Evolutionary conservation across 2,113 vertebrate species (phyloP), one percentile per base, ranked within the genome.

Genomic region (Chascanopsetta lugubris): DNA sequence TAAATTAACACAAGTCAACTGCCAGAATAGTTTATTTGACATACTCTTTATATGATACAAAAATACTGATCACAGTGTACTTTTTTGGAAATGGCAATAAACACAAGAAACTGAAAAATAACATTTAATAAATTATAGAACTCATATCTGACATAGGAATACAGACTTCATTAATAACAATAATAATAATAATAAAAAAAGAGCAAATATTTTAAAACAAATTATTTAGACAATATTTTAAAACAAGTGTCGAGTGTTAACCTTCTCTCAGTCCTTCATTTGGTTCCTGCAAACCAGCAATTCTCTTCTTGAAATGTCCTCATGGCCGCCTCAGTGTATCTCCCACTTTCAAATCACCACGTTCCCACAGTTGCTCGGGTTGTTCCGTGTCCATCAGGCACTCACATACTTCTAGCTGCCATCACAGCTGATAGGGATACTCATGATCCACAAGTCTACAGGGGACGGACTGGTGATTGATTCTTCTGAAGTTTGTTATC

Each of bases 121-220:
- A 89, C 88, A 94, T 94, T 96, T 96, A 99, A 99, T 99, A 99
- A 99, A 98, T 99, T 98, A 99, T 96, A 97, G 95, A 96, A 92
- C 95, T 93, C 94, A 94, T 95, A 94, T 94, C 92, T 93, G 91
- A 90, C 91, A 93, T 85, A 91, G 92, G 89, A 94, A 95, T 94
- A 92, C 65, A 66, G 61, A 73, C 66, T 84, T 78, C 78, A 85
- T 82, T 75, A 81, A 76, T 76, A 80, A 18, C n/a, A n/a, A 38
- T 17, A 38, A 38, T 38, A 5, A 38, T 30, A 30, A 5, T 5
- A 5, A 30, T 38, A 38, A 66, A 80, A 82, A 56, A 11, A 15
- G 34, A 9, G 7, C 42, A 73, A 87, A 78, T 72, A 79, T 70
- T 78, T n/a, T 73, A 93, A 89, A 90, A 93, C 82, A 87, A 85